Conservation (phyloP, 2,888 invertebrate species). For the Melinaea marsaeus region DNA sequence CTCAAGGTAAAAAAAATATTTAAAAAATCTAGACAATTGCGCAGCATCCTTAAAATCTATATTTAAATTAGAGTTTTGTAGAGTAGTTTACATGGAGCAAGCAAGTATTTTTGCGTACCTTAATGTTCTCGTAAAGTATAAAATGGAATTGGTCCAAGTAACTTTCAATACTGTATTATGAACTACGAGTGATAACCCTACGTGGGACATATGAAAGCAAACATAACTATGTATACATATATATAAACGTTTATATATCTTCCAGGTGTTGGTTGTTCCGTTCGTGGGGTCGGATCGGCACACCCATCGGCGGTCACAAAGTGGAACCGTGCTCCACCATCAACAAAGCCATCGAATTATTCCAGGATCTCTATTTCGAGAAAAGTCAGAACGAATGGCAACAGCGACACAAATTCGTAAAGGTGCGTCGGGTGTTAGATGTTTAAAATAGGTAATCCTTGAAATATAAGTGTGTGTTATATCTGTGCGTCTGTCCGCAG, state of each 20-base stretch:
- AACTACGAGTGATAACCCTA: too few relatives aligned
- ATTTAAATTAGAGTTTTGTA: too few relatives aligned
- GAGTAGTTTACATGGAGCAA: too few relatives aligned
- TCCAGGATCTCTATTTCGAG: slow-evolving; percentile 82
- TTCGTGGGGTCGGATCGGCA: slow-evolving; percentile 98
- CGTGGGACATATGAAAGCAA: not conserved
- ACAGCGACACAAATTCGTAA: slow-evolving; percentile 78
- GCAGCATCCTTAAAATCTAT: too few relatives aligned
- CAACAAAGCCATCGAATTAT: slow-evolving; percentile 79
- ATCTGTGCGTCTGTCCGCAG: slow-evolving; percentile 39
- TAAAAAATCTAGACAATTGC: too few relatives aligned
- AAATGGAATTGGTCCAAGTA: too few relatives aligned
- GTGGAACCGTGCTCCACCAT: slow-evolving; percentile 69
- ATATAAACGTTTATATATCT: not conserved
- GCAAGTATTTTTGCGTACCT: too few relatives aligned
- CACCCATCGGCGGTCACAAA: slow-evolving; percentile 89
- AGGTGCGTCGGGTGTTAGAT: slow-evolving; percentile 50
- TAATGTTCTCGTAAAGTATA: too few relatives aligned
- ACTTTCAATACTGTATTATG: too few relatives aligned
- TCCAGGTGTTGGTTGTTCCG: slow-evolving; percentile 87
- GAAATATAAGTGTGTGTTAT: too few relatives aligned
- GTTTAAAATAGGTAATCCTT: not conserved
- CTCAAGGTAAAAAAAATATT: too few relatives aligned
- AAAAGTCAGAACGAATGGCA: slow-evolving; percentile 92
- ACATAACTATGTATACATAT: not conserved